Evolutionary conservation across 2,797 vertebrate genomes (phyloP).

Genomic region (Morus bassanus): DNA sequence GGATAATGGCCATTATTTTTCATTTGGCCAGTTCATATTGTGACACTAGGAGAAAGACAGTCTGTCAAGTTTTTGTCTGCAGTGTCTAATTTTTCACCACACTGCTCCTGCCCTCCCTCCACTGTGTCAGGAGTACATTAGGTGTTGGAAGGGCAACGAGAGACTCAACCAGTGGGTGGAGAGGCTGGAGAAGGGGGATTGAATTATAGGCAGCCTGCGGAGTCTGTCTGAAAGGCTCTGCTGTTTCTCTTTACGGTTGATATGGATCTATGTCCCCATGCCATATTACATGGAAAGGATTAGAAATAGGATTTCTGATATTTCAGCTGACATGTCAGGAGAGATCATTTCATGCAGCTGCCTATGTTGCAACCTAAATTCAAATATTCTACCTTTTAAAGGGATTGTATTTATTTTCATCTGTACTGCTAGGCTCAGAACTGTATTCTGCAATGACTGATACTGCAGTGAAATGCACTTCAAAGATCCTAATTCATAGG

Average conservation of each 20-base stretch:
- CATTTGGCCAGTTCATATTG: constrained; percentile 73
- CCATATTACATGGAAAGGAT: constrained; percentile 27
- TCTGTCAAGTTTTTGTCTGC: constrained; percentile 65
- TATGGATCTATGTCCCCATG: background rate
- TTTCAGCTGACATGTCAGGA: constrained; percentile 47
- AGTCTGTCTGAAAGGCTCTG: constrained; percentile 7
- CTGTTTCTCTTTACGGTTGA: background rate
- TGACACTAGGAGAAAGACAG: constrained; percentile 44
- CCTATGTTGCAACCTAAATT: constrained; percentile 20
- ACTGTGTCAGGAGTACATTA: constrained; percentile 68
- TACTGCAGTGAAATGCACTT: background rate
- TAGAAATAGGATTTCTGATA: constrained; percentile 53
- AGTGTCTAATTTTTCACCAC: constrained; percentile 59
- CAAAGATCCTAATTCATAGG: background rate
- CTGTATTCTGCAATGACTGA: background rate
- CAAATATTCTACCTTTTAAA: constrained; percentile 15
- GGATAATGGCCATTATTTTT: constrained; percentile 69
- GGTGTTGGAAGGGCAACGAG: constrained; percentile 63
- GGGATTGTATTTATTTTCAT: background rate
- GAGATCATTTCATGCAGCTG: constrained; percentile 15
- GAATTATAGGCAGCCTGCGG: background rate
- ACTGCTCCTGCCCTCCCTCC: constrained; percentile 39
- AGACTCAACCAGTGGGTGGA: constrained; percentile 44
- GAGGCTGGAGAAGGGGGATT: background rate
- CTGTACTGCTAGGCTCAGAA: background rate